These are phyloP conservation scores for Rhimphoctona megacephalus DNA, from an alignment of 2,888 invertebrate genomes.

Conservation along the genomic window DNA sequence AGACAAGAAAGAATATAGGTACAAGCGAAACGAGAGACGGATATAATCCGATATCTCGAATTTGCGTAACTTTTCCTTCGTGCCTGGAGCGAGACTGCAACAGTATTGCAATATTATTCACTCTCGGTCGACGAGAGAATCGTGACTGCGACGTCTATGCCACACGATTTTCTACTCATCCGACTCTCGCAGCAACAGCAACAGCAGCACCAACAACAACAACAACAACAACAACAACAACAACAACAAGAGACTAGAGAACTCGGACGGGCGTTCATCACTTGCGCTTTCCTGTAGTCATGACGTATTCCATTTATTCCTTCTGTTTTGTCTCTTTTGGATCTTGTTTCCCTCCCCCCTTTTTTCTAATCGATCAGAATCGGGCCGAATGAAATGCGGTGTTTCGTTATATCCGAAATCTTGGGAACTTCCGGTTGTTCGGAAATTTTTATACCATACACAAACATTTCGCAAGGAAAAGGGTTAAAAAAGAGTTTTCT, in stretches of 20 bases:
- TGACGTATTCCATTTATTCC: slow-evolving; percentile 34
- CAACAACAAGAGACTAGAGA: slow-evolving; percentile 11
- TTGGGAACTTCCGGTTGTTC: background rate
- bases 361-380: background rate
- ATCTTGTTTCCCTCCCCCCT: slow-evolving; percentile 39
- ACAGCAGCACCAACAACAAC: slow-evolving; percentile 5
- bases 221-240: slow-evolving; percentile 5
- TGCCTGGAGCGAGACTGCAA: slow-evolving; percentile 14
- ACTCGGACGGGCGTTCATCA: slow-evolving; percentile 60
- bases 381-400: background rate
- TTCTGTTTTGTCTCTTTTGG: slow-evolving; percentile 39
- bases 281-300: slow-evolving; percentile 59
- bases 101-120: slow-evolving; percentile 54
- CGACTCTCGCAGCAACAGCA: slow-evolving; percentile 26
- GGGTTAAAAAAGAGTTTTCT: background rate
- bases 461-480: background rate
- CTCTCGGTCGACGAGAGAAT: slow-evolving; percentile 48
- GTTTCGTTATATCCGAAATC: background rate
- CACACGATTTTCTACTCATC: slow-evolving; percentile 56
- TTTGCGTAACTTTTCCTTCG: slow-evolving; percentile 60
- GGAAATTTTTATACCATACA: background rate
- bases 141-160: slow-evolving; percentile 60
- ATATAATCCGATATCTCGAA: slow-evolving; percentile 60
- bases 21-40: slow-evolving; percentile 44
- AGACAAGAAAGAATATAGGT: slow-evolving; percentile 12